Evolutionary conservation across 2,888 invertebrate genomes (phyloP), one percentile per base, ranked within the genome.

Genomic region (Meganola albula): DNA sequence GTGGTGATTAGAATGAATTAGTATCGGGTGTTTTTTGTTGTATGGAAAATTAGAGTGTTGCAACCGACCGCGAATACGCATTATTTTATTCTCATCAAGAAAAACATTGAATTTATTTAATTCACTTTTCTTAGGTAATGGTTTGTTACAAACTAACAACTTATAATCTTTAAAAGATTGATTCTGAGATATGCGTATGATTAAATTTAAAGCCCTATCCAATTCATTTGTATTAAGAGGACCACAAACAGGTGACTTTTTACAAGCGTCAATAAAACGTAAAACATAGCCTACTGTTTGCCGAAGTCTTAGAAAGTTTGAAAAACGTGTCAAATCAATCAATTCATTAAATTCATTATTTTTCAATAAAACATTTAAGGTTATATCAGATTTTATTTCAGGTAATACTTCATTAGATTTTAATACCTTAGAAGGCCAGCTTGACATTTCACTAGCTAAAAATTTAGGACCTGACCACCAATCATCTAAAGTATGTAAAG

Each of bases 401-500:
- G 48, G 37, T 35, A 48, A 9, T 0, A 4, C 4, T 9, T 10
- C 10, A 3, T 31, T 38, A 6, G n/a, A 5, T n/a, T 29, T 28
- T 33, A 40, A 12, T 1, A 12, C 16, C n/a, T n/a, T n/a, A n/a
- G n/a, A n/a, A 9, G 51, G 47, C 47, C 50, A 50, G 4, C 38
- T 22, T 7, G 24, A 4, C 24, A 47, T 40, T 5, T 35, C n/a
- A 20, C n/a, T 5, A n/a, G n/a, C n/a, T 24, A 51, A 32, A 23
- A 36, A 52, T 0, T 1, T 2, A 10, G 49, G 53, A 4, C 49
- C 50, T 1, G 11, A 10, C 52, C 49, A 55, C 48, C 47, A 48
- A 2, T 46, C 13, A 1, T 13, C 4, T 1, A 12, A 12, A 4
- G 26, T 10, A 0, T 4, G 0, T 0, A 52, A 3, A 0, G 14